Percentiles rank a stretch among this genome's conserved stretches.
Conservation (phyloP, 2,797 vertebrate genomes). For the Delichon dasypus region DNA sequence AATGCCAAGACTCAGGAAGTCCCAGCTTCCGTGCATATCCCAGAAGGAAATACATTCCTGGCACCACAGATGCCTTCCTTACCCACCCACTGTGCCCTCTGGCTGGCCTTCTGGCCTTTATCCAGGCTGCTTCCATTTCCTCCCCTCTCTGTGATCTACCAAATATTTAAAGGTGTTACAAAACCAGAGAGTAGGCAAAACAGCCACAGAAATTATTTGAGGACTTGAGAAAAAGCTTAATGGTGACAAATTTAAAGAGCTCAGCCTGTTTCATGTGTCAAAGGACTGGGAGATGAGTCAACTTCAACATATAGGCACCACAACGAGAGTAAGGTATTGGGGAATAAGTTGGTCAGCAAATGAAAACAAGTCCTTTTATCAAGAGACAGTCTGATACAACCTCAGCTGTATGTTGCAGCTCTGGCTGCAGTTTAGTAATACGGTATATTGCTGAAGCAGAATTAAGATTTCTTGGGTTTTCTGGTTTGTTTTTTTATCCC, state of each 20-base stretch:
- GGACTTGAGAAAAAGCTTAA: not conserved
- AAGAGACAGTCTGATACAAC: not conserved
- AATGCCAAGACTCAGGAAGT: not conserved
- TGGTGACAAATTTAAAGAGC: conserved; percentile 1
- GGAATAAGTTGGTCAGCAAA: not conserved
- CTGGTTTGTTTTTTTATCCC: not conserved
- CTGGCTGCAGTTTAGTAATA: conserved; percentile 9
- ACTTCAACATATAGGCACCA: not conserved
- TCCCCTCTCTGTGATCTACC: not conserved
- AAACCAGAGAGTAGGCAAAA: not conserved
- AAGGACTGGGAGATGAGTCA: not conserved
- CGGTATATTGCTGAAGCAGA: not conserved
- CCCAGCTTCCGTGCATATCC: not conserved
- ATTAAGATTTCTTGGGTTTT: conserved; percentile 13
- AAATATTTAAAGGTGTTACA: conserved; percentile 26
- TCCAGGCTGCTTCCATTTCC: not conserved
- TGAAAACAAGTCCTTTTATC: conserved; percentile 5
- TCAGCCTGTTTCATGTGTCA: not conserved
- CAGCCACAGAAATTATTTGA: not conserved
- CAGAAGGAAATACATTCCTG: conserved; percentile 27
- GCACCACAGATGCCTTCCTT: not conserved
- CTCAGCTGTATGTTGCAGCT: not conserved
- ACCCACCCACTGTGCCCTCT: not conserved
- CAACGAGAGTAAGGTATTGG: not conserved
- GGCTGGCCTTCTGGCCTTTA: not conserved